Evolutionary conservation across 2,797 vertebrate species (phyloP), one percentile per base, ranked within the genome.

Genomic region (Poecilia picta): DNA sequence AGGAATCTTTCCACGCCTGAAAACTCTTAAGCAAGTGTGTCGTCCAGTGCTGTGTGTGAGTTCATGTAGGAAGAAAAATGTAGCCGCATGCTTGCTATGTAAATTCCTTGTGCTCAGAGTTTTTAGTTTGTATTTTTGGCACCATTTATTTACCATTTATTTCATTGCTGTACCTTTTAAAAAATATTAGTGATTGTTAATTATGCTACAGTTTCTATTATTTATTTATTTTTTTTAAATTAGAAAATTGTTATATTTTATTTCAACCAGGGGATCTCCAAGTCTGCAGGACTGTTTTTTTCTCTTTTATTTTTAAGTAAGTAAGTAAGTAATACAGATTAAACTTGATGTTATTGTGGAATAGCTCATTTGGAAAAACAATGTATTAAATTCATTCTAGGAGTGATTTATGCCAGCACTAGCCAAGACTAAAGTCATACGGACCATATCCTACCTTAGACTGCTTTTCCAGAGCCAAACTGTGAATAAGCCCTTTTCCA

Each of bases 1-100:
- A 94, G 91, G 87, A 94, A 92, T 91, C 88, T 94, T 92, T 94
- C 91, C 93, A 93, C 91, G 86, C 93, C 94, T 95, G 91, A 93
- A 91, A 71, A 89, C 92, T 94, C 90, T 92, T 90, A 93, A 95
- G 94, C 94, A 95, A 94, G 94, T 95, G 92, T 96, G 95, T 94
- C 75, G 93, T 95, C 92, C 92, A 95, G 95, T 96, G 92, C 90
- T 82, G 93, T 93, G 95, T 89, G 95, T 95, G 94, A 94, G 90
- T 93, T 93, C 91, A 94, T 94, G 92, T 95, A 95, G 94, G 90
- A 95, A 94, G 94, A 94, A 94, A 62, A 91, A 94, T 91, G 93
- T 96, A 95, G 92, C 94, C 92, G 95, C 96, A 96, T 96, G 96
- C 95, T 95, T 94, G 95, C 93, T 94, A 90, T 94, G 85, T 89